Percentiles rank a stretch among this genome's conserved stretches.
phyloP scores from a whole-genome alignment of 2,113 vertebrate genomes.

The Nestor notabilis region DNA sequence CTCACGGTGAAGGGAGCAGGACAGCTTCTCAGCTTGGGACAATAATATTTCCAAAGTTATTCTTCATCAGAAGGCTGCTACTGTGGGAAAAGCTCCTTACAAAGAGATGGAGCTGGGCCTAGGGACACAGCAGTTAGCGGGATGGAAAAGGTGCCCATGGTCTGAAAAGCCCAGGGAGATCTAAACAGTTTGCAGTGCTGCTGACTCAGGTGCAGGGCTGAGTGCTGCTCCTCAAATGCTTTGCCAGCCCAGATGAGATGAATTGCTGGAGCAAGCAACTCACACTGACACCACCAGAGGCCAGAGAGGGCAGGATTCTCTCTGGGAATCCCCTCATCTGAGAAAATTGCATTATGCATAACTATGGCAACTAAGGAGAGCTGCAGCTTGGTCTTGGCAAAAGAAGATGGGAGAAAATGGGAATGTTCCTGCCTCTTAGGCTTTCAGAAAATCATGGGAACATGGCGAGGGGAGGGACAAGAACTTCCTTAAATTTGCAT shows the following conservation, averaged over 20 bases:
- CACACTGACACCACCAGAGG: background rate
- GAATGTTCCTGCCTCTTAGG: background rate
- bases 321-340: background rate
- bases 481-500: background rate
- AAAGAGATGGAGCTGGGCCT: background rate
- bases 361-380: background rate
- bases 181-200: background rate
- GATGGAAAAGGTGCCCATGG: background rate
- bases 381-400: background rate
- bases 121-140: rapidly evolving
- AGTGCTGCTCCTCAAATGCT: background rate
- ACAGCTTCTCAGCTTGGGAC: background rate
- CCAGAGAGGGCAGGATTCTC: background rate
- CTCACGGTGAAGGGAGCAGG: background rate
- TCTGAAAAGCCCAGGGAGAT: background rate
- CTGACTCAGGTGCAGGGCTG: rapidly evolving
- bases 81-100: background rate
- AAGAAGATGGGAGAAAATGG: background rate
- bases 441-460: background rate
- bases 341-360: background rate
- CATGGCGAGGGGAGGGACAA: background rate
- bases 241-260: background rate
- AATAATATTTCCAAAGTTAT: background rate
- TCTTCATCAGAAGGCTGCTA: background rate
- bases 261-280: background rate